A percentile compares a stretch with the other conserved stretches of the same genome.
phyloP scores from a whole-genome alignment of 2,113 vertebrate genomes.

The Chionodraco myersi region DNA sequence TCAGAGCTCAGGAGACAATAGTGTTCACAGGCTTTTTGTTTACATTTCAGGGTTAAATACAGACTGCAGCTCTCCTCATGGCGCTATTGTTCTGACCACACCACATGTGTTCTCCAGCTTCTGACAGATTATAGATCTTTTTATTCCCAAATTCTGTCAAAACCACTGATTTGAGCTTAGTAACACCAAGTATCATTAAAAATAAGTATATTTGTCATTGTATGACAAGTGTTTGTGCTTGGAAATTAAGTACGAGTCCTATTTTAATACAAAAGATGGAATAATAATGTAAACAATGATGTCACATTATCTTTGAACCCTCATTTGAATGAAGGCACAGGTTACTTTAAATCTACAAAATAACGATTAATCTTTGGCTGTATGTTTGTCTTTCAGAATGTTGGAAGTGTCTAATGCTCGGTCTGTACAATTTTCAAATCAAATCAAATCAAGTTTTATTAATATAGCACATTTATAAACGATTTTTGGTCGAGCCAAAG shows the following conservation, averaged over 20 bases:
- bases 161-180: background rate
- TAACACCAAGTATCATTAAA: background rate
- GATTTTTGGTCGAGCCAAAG: too few species aligned
- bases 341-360: background rate
- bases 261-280: too few species aligned
- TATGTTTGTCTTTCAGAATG: conserved; percentile 84
- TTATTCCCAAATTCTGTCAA: conserved; percentile 14
- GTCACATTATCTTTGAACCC: too few species aligned
- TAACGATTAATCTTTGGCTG: background rate
- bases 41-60: background rate
- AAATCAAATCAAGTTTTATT: too few species aligned
- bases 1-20: conserved; percentile 49
- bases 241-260: too few species aligned
- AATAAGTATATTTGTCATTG: too few species aligned
- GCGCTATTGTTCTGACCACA: conserved; percentile 42
- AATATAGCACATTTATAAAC: too few species aligned
- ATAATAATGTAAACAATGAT: too few species aligned
- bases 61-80: conserved; percentile 23
- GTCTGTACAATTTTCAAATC: conserved; percentile 84
- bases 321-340: too few species aligned
- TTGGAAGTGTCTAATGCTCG: conserved; percentile 89
- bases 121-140: background rate
- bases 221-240: too few species aligned
- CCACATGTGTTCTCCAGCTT: background rate
- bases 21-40: conserved; percentile 31